Percentiles rank a stretch among this genome's conserved stretches.
phyloP scores from a whole-genome alignment of 2,888 invertebrate genomes.

The Petrophora chlorosata region DNA sequence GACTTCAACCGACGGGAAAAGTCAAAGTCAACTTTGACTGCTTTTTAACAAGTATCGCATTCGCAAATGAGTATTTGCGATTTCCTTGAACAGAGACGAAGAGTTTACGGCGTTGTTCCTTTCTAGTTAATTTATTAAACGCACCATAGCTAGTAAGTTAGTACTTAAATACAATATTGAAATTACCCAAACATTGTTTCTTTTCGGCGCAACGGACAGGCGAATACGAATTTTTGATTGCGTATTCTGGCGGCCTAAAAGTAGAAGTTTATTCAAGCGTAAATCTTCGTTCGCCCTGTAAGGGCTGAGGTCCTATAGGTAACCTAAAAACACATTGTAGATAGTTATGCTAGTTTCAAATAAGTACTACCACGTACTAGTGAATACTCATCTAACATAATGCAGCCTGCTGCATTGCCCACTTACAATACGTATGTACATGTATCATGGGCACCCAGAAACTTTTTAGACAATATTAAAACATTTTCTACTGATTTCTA shows the following conservation, averaged over 20 bases:
- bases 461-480: no score
- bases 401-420: no score
- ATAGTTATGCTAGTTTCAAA: no score
- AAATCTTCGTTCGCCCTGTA: conserved; percentile 16
- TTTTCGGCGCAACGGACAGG: conserved; percentile 24
- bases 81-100: conserved; percentile 8
- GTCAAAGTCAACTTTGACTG: conserved; percentile 18
- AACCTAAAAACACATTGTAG: no score
- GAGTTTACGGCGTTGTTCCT: background rate
- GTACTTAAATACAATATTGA: conserved; percentile 13
- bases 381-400: no score
- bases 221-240: conserved; percentile 27
- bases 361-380: no score
- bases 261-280: conserved; percentile 16
- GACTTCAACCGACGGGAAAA: conserved; percentile 2
- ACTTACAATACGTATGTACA: no score
- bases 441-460: no score
- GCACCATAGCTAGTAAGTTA: no score
- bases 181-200: conserved; percentile 19
- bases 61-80: conserved; percentile 17
- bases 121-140: no score
- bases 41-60: conserved; percentile 20
- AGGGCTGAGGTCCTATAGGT: no score
- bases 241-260: conserved; percentile 5
- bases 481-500: no score